Base-by-base conservation (phyloP, 2,113 vertebrate species). In the Leptosomus discolor region DNA sequence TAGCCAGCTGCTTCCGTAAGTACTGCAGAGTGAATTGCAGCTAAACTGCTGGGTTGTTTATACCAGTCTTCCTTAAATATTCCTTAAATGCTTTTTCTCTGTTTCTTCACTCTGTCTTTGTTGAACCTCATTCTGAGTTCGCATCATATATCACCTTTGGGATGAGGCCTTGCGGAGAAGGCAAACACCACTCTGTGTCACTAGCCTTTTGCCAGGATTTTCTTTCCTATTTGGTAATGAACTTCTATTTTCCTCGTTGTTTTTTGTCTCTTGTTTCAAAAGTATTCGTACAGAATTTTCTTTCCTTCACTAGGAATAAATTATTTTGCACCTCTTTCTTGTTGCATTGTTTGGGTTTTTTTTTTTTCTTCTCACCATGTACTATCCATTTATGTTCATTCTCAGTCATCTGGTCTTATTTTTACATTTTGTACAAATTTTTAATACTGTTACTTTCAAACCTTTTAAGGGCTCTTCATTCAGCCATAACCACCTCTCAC, bases 261-360 rank as follows among this genome's bases (percentile, higher is more conserved):
- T 56, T 23, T 45, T 53, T 9, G 4, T 2, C 0, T 69, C 11
- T 85, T 70, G 3, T 4, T 92, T 90, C 18, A 34, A 12, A 67
- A 71, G 11, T 43, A 46, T 71, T 85, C 76, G 19, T 46, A 50
- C 3, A n/a, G 14, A 56, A 30, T 88, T 86, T 71, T 76, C 15
- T 75, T 93, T 75, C 22, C 17, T 17, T 45, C 12, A 20, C n/a
- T 78, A 81, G 11, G 16, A 74, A 37, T 67, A 87, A 53, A 3
- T 29, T 48, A 23, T 29, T 68, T 65, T 7, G 5, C 75, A 1
- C 41, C 39, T 70, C 85, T 64, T 82, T 58, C 37, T 57, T 15
- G 4, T 13, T 36, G 0, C n/a, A n/a, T 6, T 3, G 8, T 5
- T 3, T 34, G n/a, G n/a, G 20, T 32, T 69, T 27, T 13, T 67